A percentile compares a stretch with the other conserved stretches of the same genome.
Conservation (phyloP, 2,113 vertebrate species). For the Paramisgurnus dabryanus region DNA sequence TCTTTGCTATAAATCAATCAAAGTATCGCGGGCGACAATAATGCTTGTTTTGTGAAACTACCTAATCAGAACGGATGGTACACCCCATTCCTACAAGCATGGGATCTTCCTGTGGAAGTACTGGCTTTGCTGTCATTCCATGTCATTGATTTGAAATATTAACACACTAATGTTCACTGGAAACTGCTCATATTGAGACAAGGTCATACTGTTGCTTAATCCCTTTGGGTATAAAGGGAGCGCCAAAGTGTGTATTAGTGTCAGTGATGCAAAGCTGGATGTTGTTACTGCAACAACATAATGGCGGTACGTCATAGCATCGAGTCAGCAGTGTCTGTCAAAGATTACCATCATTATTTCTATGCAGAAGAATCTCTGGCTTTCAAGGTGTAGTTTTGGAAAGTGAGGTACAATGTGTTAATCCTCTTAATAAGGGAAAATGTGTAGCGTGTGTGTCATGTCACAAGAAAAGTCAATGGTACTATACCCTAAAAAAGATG, state of each 20-base stretch:
- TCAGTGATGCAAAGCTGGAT: not conserved
- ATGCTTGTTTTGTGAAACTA: conserved; percentile 49
- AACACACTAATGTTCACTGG: conserved; percentile 51
- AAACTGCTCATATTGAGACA: not conserved
- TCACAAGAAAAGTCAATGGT: too few species aligned
- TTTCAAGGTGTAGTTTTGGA: too few species aligned
- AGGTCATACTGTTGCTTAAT: not conserved
- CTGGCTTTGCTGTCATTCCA: conserved; percentile 33
- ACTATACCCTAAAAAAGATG: too few species aligned
- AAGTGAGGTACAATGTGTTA: too few species aligned
- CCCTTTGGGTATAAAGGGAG: not conserved
- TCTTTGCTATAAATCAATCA: not conserved
- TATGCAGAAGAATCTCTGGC: not conserved
- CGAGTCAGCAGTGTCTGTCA: not conserved
- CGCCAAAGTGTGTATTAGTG: too few species aligned
- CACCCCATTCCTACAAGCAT: conserved; percentile 29
- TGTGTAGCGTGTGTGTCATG: too few species aligned
- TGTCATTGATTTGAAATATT: conserved; percentile 52
- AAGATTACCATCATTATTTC: not conserved
- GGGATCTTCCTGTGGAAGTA: conserved; percentile 36
- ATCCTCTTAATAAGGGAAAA: too few species aligned
- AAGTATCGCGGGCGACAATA: conserved; percentile 40
- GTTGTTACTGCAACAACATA: not conserved
- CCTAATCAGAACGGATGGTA: conserved; percentile 49
- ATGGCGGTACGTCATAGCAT: not conserved